A percentile compares a stretch with the other conserved stretches of the same genome.
phyloP scores from a whole-genome alignment of 2,113 vertebrate species.

The Urocynchramus pylzowi region DNA sequence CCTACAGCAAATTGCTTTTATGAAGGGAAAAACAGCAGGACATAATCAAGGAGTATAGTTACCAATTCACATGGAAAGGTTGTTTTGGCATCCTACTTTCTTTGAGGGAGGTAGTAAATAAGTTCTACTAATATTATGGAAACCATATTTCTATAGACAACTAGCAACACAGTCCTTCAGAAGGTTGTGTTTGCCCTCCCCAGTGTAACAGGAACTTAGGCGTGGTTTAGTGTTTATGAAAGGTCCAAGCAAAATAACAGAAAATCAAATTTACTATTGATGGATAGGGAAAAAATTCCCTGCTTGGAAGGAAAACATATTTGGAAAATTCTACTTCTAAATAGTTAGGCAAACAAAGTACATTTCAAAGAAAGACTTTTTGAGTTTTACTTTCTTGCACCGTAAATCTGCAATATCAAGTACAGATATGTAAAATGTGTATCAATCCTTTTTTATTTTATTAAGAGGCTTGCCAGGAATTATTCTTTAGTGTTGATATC shows the following conservation, averaged over 20 bases:
- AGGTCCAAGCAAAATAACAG: constrained; percentile 36
- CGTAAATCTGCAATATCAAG: background rate
- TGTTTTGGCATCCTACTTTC: background rate
- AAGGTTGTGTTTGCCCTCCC: background rate
- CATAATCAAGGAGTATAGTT: constrained; percentile 36
- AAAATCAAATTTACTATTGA: background rate
- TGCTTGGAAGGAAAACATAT: background rate
- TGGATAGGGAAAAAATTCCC: background rate
- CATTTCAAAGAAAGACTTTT: background rate
- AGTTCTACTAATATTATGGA: constrained; percentile 4
- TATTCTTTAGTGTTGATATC: background rate
- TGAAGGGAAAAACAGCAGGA: constrained; percentile 69
- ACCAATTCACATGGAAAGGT: background rate
- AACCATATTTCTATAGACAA: constrained; percentile 28
- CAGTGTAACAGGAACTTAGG: constrained; percentile 8
- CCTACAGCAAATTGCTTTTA: constrained; percentile 76
- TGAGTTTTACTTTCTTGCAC: background rate
- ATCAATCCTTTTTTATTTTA: background rate
- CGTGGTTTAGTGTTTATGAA: background rate
- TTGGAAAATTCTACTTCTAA: constrained; percentile 18
- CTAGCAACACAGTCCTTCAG: background rate
- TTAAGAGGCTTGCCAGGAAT: background rate
- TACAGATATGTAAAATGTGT: background rate
- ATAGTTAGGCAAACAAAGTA: background rate
- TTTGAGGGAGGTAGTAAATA: background rate